Percentiles rank a stretch among this genome's conserved stretches.
These are phyloP conservation scores for Chrysolina haemoptera DNA, from an alignment of 2,888 invertebrate genomes.

Conservation along the genomic window DNA sequence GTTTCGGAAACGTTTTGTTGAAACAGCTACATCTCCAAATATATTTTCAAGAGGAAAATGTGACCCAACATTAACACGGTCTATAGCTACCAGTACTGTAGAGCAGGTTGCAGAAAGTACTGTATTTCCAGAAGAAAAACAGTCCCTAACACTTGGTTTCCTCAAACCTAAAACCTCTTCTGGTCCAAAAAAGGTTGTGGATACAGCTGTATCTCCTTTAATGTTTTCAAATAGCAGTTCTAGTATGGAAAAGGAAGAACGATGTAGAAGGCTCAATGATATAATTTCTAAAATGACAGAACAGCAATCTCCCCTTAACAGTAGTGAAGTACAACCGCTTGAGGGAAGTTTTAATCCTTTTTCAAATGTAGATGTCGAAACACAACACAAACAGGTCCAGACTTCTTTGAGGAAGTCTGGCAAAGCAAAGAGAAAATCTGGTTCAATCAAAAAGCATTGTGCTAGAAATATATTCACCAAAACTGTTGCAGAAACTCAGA, in stretches of 20 bases:
- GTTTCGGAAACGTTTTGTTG: neutral
- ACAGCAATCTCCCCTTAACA: neutral
- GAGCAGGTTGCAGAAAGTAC: neutral
- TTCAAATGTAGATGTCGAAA: neutral
- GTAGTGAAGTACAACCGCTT: neutral
- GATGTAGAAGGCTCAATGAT: neutral
- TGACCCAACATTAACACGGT: neutral
- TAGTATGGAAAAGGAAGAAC: neutral
- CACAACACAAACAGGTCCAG: slow-evolving; percentile 8
- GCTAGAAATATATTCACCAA: slow-evolving; percentile 24
- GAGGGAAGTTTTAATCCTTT: neutral
- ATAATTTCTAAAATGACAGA: slow-evolving; percentile 5
- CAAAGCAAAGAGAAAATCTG: neutral
- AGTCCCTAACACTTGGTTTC: neutral
- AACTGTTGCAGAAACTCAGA: neutral
- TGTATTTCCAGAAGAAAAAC: neutral
- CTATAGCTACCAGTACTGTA: neutral
- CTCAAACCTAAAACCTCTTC: neutral
- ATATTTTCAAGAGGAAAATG: neutral
- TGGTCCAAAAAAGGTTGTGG: neutral
- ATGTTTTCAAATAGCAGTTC: neutral
- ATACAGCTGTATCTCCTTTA: neutral
- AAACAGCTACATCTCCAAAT: neutral
- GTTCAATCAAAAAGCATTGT: neutral
- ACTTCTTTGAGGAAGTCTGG: slow-evolving; percentile 4